phyloP scores from a whole-genome alignment of 2,797 vertebrate species.

The Dryobates pubescens region DNA sequence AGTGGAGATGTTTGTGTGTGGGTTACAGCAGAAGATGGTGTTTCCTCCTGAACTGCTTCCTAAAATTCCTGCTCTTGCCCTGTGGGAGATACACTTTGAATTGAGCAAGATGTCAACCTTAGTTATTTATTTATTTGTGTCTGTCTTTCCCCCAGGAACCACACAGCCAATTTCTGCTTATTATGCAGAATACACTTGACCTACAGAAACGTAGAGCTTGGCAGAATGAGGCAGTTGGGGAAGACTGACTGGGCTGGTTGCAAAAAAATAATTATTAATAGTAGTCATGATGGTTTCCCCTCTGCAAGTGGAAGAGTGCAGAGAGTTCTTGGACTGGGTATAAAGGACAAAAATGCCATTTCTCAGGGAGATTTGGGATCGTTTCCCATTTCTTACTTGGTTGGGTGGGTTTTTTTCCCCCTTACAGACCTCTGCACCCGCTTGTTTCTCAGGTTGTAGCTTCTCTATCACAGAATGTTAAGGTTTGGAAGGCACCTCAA shows the following conservation, averaged over 20 bases:
- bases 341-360: background rate
- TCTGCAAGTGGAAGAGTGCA: background rate
- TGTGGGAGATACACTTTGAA: background rate
- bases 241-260: no score
- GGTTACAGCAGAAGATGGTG: background rate
- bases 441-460: background rate
- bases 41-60: background rate
- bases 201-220: background rate
- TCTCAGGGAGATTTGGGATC: background rate
- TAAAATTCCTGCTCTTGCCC: background rate
- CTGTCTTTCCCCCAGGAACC: background rate
- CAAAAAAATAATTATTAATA: no score
- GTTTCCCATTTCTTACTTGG: rapidly evolving
- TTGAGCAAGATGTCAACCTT: background rate
- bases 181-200: background rate
- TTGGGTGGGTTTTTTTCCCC: background rate
- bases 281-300: background rate
- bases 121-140: no score
- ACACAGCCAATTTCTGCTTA: background rate
- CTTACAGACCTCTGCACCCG: background rate
- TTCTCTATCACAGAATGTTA: background rate
- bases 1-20: background rate
- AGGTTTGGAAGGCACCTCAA: no score
- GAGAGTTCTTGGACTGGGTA: background rate
- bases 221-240: background rate